Base-by-base conservation (phyloP, 2,113 vertebrate species). In the Origma solitaria region DNA sequence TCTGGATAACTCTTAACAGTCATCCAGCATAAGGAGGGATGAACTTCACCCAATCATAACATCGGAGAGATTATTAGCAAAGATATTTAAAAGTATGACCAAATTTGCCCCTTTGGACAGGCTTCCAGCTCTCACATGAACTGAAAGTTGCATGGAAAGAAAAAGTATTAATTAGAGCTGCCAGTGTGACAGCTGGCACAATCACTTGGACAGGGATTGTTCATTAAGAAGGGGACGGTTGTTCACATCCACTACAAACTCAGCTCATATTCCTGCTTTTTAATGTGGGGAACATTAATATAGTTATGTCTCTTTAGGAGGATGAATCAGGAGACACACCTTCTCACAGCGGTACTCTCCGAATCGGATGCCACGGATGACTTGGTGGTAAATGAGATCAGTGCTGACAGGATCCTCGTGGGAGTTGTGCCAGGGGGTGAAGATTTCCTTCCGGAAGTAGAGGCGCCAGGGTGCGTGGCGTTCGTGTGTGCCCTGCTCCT, bases 371-470 rank as follows among this genome's bases (percentile, higher is more conserved):
- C 99, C 99, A 0, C 98, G 98, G 80, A 99, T 97, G 91, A 99
- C 81, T 95, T 99, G 99, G 87, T 90, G 98, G 97, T 99, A 99
- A 73, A 99, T 99, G 92, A 99, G 99, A 33, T 99, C 98, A 0
- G 99, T 99, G 98, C 99, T 99, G 93, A 98, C 49, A 0, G 97
- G 92, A 92, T 99, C 99, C 82, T 98, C 96, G 17, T 27, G 94
- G 95, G 98, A 98, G 97, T 98, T 97, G 37, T 99, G 99, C 99
- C 99, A 99, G 2, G 99, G 99, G 2, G 98, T 98, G 95, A 99
- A 99, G 96, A 99, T 97, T 92, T 99, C 99, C 96, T 99, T 99
- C 19, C 99, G 98, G 97, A 99, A 99, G 96, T 98, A 98, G 53
- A 99, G 97, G 7, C 99, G 98, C 99, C 99, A 99, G 17, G 99